Percentiles rank a stretch among this genome's conserved stretches.
Conservation (phyloP, 2,888 invertebrate species). For the Phragmatobia fuliginosa region DNA sequence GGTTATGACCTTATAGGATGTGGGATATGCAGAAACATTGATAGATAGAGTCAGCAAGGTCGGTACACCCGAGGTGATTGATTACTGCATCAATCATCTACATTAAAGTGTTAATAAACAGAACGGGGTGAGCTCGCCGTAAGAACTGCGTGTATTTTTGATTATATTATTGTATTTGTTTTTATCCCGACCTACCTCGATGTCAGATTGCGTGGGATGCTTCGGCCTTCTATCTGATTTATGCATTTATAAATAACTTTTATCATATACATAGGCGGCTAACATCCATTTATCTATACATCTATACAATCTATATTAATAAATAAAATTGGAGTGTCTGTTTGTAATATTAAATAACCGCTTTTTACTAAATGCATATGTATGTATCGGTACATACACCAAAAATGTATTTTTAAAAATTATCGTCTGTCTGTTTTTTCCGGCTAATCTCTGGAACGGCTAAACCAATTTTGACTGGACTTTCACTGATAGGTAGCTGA, state of each 20-base stretch:
- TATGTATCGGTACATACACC: too few species aligned
- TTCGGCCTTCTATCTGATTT: slow-evolving; percentile 74
- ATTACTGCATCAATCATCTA: slow-evolving; percentile 56
- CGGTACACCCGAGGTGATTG: slow-evolving; percentile 48
- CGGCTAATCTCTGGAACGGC: too few species aligned
- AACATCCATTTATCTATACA: slow-evolving; percentile 64
- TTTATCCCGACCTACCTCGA: slow-evolving; percentile 81
- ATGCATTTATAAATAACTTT: slow-evolving; percentile 77
- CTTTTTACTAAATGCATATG: too few species aligned
- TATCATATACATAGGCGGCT: slow-evolving; percentile 63
- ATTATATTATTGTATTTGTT: slow-evolving; percentile 58
- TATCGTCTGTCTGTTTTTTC: too few species aligned
- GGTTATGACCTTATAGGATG: slow-evolving; percentile 57
- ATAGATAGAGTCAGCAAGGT: slow-evolving; percentile 59
- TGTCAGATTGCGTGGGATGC: slow-evolving; percentile 67
- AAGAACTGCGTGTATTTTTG: slow-evolving; percentile 46
- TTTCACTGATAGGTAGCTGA: too few species aligned
- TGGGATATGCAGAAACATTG: slow-evolving; percentile 61
- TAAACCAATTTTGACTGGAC: too few species aligned
- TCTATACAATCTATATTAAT: too few species aligned
- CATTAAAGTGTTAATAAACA: slow-evolving; percentile 59
- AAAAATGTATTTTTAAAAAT: too few species aligned
- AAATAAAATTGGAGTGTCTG: too few species aligned
- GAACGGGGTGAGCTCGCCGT: slow-evolving; percentile 19
- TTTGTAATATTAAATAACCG: too few species aligned